Evolutionary conservation across 2,797 vertebrate genomes (phyloP).

Genomic region (Pseudochirops corinnae): DNA sequence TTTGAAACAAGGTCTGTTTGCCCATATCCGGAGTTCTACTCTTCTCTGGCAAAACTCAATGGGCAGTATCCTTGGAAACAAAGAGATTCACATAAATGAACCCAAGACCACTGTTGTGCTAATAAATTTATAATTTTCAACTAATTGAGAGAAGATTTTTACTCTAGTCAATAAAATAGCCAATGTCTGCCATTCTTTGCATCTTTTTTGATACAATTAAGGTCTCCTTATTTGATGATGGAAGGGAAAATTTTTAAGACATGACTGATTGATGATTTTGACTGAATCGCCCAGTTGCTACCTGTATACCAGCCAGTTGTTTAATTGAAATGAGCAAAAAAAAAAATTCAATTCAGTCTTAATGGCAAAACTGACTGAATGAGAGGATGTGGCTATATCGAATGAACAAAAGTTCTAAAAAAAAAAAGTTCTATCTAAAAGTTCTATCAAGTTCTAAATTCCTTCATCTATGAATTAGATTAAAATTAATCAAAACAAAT

Average conservation of each 20-base stretch:
- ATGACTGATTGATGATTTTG: background rate
- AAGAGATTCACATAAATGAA: background rate
- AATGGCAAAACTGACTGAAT: background rate
- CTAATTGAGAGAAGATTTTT: background rate
- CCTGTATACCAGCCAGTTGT: background rate
- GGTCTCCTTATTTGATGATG: background rate
- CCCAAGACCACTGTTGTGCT: background rate
- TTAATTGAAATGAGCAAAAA: constrained; percentile 1
- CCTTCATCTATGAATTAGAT: background rate
- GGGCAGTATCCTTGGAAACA: background rate
- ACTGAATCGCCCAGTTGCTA: background rate
- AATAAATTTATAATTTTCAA: background rate
- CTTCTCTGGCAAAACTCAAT: background rate
- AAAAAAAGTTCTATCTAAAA: no score
- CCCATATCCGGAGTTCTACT: background rate
- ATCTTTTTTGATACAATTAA: background rate
- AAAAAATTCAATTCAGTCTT: background rate
- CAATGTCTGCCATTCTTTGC: background rate
- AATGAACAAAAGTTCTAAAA: no score
- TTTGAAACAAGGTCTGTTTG: background rate
- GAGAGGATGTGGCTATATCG: background rate
- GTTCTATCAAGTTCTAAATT: background rate
- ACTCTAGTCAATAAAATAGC: background rate
- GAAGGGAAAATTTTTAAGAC: background rate
- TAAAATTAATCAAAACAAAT: background rate